Conservation (phyloP, 2,113 vertebrate genomes). For the Cololabis saira region DNA sequence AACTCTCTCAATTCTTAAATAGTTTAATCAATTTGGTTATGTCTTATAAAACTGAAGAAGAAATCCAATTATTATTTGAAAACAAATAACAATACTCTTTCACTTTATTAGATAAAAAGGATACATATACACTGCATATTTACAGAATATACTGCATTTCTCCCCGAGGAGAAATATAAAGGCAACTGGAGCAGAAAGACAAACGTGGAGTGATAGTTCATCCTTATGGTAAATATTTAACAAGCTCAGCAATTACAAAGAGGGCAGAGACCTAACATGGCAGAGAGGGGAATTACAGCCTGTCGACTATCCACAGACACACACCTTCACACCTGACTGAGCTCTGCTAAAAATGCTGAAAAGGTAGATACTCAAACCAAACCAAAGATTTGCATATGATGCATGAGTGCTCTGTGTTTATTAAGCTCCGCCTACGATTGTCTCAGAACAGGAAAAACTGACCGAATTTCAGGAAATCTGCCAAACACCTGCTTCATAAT, state of each 20-base stretch:
- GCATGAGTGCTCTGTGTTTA: conserved; percentile 31
- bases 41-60: not conserved
- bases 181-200: conserved; percentile 60
- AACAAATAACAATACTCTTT: conserved; percentile 24
- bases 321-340: conserved; percentile 14
- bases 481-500: conserved; percentile 27
- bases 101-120: conserved; percentile 37
- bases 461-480: conserved; percentile 13
- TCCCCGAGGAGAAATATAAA: conserved; percentile 50
- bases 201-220: conserved; percentile 64
- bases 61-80: conserved; percentile 5
- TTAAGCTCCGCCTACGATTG: conserved; percentile 45
- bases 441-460: conserved; percentile 46
- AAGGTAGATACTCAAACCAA: conserved; percentile 18
- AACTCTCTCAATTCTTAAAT: too few relatives aligned
- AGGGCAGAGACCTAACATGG: conserved; percentile 55
- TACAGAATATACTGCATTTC: too few relatives aligned
- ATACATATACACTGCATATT: too few relatives aligned
- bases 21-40: too few relatives aligned
- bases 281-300: conserved; percentile 56
- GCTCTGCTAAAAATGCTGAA: conserved; percentile 19
- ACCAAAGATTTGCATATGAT: conserved; percentile 51
- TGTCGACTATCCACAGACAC: conserved; percentile 48
- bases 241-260: conserved; percentile 66
- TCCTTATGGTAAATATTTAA: conserved; percentile 77